Evolutionary conservation across 2,888 invertebrate species (phyloP).

Genomic region (Netelia virgata): DNA sequence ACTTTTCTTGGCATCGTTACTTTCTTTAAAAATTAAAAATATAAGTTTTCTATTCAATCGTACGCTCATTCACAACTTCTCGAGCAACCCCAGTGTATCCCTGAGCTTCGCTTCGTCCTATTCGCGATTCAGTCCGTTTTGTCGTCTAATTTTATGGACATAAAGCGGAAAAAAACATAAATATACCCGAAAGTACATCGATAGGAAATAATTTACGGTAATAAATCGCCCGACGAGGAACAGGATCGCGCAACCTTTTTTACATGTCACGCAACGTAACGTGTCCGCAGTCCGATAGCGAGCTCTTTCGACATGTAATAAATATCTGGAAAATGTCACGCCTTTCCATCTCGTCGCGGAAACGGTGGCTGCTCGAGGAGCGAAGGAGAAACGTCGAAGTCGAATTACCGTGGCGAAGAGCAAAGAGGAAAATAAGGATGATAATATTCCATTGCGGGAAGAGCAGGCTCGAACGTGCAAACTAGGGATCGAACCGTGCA

Average conservation of each 20-base stretch:
- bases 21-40: neutral
- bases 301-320: neutral
- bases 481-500: slow-evolving; percentile 77
- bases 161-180: neutral
- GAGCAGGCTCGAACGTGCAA: slow-evolving; percentile 47
- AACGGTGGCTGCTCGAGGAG: neutral
- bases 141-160: neutral
- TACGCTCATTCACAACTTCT: neutral
- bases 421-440: slow-evolving; percentile 36
- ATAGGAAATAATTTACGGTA: too few species aligned
- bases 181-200: too few species aligned
- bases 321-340: neutral
- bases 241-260: too few species aligned
- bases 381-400: neutral
- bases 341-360: neutral
- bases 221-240: too few species aligned
- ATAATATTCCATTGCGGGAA: slow-evolving; percentile 56
- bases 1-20: slow-evolving; percentile 2
- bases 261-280: too few species aligned
- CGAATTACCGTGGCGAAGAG: neutral
- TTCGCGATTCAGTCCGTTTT: neutral
- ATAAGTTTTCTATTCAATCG: neutral
- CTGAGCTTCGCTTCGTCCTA: neutral
- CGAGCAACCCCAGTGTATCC: neutral
- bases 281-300: neutral